Base-by-base conservation (phyloP, 1,140 invertebrate genomes). In the Drosophila repleta region DNA sequence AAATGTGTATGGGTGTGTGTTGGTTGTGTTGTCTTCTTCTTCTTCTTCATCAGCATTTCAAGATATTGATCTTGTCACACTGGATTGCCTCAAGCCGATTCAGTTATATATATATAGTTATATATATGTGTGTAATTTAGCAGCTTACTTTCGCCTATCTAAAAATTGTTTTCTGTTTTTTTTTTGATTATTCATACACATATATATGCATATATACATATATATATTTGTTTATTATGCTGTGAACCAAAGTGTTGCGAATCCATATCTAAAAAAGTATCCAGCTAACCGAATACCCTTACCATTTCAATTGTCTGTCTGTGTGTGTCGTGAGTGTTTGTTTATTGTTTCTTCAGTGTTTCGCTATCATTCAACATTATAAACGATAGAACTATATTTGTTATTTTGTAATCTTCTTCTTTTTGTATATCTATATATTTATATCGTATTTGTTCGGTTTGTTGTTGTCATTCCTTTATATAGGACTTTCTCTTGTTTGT, bases 371-470 rank as follows among this genome's bases (percentile, higher is more conserved):
- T 62, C 66, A 83, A 83, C 80, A 67, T 53, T 72, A 64, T 62
- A 73, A 84, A 79, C 66, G 15, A 56, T 79, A 60, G 68, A 60
- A 55, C 73, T 69, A 87, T 77, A 45, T 65, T 75, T 60, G 7
- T 55, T 64, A 21, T 66, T 39, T 56, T 64, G 43, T 70, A 57
- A 51, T 67, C 66, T 43, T 41, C 15, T 15, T 3, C n/a, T 41
- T 41, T 6, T 43, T 43, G 5, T 70, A 39, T 71, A 67, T 66
- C 76, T 74, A 69, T 80, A 75, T 74, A 55, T 68, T 67, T 76
- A 74, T 79, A 51, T 79, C 21, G 51, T 76, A 62, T 78, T 43
- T 57, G 46, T 68, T 61, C 18, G 24, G 64, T 24, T 69, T 57
- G 26, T 51, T 74, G 43, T 71, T 65, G 58, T 66, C 64, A 66